phyloP scores from a whole-genome alignment of 1,140 invertebrate genomes.

The Scaptomyza graminum region DNA sequence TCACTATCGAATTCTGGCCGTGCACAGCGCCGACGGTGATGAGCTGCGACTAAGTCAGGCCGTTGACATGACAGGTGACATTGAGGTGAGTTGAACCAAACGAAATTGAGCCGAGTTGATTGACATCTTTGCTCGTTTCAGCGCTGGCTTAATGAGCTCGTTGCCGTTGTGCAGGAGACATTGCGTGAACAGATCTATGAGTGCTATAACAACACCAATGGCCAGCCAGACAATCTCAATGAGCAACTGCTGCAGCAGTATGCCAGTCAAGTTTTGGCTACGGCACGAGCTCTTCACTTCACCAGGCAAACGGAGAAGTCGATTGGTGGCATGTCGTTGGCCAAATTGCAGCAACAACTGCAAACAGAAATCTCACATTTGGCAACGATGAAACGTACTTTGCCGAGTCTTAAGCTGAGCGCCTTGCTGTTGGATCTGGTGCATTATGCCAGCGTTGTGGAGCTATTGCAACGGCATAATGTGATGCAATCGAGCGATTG shows the following conservation, averaged over 20 bases:
- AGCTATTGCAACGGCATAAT: constrained; percentile 89
- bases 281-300: constrained; percentile 90
- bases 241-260: constrained; percentile 90
- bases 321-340: constrained; percentile 88
- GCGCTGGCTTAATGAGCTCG: constrained; percentile 93
- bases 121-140: constrained; percentile 11
- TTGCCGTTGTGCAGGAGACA: constrained; percentile 92
- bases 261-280: constrained; percentile 93
- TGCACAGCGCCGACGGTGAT: constrained; percentile 94
- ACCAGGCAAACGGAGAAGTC: constrained; percentile 93
- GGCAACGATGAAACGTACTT: constrained; percentile 60
- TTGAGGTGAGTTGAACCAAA: constrained; percentile 87
- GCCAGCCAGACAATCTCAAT: constrained; percentile 78
- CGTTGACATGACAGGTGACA: constrained; percentile 91
- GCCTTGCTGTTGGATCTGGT: constrained; percentile 96
- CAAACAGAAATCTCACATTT: constrained; percentile 77
- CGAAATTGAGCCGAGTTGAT: not conserved
- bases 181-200: constrained; percentile 88
- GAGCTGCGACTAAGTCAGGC: constrained; percentile 90
- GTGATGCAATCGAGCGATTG: constrained; percentile 89
- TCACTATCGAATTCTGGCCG: constrained; percentile 87
- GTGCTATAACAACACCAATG: constrained; percentile 86
- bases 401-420: constrained; percentile 86
- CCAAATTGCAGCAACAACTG: constrained; percentile 83
- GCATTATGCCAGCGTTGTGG: constrained; percentile 93